phyloP scores from a whole-genome alignment of 2,888 invertebrate species.

The Drosophila atroscutellata region DNA sequence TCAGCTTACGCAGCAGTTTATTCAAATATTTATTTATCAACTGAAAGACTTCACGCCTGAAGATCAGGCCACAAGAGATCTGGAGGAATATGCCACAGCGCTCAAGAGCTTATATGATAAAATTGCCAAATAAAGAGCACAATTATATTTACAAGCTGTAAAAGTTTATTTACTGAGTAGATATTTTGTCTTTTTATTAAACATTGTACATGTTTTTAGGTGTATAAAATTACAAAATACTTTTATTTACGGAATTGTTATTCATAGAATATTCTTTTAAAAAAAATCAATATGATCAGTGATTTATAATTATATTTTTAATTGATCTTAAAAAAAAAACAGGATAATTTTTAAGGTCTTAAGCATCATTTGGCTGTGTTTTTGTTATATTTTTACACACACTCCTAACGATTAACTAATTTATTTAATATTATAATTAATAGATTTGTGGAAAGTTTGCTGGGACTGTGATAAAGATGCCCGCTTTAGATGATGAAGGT shows the following conservation, averaged over 20 bases:
- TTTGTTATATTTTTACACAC: neutral
- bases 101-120: conserved; percentile 38
- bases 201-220: neutral
- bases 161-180: neutral
- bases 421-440: neutral
- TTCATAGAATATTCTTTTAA: neutral
- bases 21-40: conserved; percentile 69
- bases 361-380: neutral
- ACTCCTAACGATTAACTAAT: neutral
- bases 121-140: conserved; percentile 9
- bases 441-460: neutral
- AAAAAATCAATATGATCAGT: neutral
- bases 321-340: neutral
- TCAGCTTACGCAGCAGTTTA: conserved; percentile 61
- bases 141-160: neutral
- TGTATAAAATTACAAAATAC: too few species aligned
- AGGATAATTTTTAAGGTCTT: neutral
- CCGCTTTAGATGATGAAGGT: neutral
- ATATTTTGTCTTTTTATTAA: neutral
- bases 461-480: neutral
- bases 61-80: conserved; percentile 12
- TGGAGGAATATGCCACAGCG: conserved; percentile 48
- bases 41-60: conserved; percentile 36
- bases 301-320: too few species aligned
- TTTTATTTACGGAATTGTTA: neutral